phyloP scores from a whole-genome alignment of 2,797 vertebrate species.

The Masticophis lateralis region DNA sequence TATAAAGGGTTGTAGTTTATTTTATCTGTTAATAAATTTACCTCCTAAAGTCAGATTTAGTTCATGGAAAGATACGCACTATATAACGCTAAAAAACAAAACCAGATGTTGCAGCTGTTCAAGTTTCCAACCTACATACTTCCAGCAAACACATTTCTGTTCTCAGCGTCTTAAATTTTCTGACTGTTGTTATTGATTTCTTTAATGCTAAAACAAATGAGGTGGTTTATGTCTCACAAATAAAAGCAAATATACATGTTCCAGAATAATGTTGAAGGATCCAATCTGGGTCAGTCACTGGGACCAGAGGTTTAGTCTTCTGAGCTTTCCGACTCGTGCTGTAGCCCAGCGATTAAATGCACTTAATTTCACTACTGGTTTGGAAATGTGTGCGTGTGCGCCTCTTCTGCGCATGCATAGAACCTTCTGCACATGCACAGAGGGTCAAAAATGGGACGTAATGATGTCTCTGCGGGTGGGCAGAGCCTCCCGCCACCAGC shows the following conservation, averaged over 20 bases:
- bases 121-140: neutral
- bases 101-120: neutral
- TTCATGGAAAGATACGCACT: neutral
- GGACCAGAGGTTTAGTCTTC: neutral
- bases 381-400: no score
- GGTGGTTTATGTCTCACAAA: slow-evolving; percentile 10
- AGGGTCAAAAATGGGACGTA: no score
- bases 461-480: no score
- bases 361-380: no score
- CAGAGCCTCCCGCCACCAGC: no score
- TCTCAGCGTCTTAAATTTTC: neutral
- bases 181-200: neutral
- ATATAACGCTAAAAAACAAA: neutral
- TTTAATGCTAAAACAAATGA: slow-evolving; percentile 43
- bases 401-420: no score
- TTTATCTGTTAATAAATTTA: neutral
- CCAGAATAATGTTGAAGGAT: neutral
- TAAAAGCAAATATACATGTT: neutral
- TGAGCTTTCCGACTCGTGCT: neutral
- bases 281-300: neutral
- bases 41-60: neutral
- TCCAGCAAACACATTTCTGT: neutral
- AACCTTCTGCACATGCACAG: no score
- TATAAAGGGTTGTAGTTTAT: neutral
- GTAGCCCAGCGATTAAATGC: no score